Conservation (phyloP, 1,140 invertebrate species). For the Drosophila grimshawi region DNA sequence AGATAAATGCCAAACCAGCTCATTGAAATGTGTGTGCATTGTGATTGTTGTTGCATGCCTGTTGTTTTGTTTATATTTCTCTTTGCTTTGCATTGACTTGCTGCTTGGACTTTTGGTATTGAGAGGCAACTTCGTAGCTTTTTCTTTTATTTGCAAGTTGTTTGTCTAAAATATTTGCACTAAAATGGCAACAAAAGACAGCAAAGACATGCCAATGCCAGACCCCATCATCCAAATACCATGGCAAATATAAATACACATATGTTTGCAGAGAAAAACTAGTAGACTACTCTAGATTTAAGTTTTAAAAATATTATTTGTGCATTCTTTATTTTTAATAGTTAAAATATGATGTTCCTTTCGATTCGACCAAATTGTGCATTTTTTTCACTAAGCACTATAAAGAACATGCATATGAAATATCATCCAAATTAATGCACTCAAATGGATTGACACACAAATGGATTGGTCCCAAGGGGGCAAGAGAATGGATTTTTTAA, state of each 20-base stretch:
- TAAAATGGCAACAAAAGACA: conserved; percentile 67
- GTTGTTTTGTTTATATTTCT: conserved; percentile 77
- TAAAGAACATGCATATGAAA: no score
- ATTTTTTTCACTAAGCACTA: no score
- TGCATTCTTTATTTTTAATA: no score
- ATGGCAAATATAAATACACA: conserved; percentile 10
- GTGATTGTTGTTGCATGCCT: conserved; percentile 15
- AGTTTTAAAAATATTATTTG: no score
- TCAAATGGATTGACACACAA: not conserved
- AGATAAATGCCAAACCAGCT: conserved; percentile 66
- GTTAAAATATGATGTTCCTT: no score
- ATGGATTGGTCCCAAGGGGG: not conserved
- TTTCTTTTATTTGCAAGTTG: conserved; percentile 31
- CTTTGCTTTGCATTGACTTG: conserved; percentile 79
- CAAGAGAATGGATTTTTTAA: conserved; percentile 1
- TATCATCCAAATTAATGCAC: no score
- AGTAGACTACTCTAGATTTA: no score
- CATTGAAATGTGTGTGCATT: conserved; percentile 43
- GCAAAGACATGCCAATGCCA: conserved; percentile 41
- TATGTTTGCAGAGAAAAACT: not conserved
- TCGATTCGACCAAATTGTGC: no score
- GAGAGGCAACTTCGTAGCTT: conserved; percentile 18
- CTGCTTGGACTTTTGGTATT: conserved; percentile 38
- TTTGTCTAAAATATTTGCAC: conserved; percentile 79
- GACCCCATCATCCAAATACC: conserved; percentile 11